Evolutionary conservation across 2,888 invertebrate species (phyloP), one percentile per base, ranked within the genome.

Genomic region (Luperina nickerlii): DNA sequence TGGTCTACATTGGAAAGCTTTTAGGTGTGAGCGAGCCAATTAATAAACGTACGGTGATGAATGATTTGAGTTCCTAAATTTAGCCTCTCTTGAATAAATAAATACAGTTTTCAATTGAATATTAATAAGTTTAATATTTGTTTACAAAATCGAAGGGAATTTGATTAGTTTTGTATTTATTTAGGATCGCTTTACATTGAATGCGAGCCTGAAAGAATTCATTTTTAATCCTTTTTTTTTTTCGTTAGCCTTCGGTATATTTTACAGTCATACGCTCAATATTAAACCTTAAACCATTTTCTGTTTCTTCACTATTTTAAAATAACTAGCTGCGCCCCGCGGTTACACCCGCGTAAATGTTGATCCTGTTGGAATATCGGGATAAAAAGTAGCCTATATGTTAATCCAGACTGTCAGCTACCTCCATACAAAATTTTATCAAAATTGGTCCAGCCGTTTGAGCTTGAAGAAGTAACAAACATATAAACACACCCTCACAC

Each of bases 141-240:
- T 66, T 69, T 65, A 65, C 45, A 42, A 70, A 82, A 84, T 82
- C 60, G 66, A 86, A 83, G 57, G 18, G 71, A 65, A 80, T 84
- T 82, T 79, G 45, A 87, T 83, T 68, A 65, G 42, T 65, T 77
- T 48, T 77, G 15, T 85, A 78, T 83, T 82, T 83, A 79, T 74
- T 71, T 75, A 77, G 83, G 87, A 78, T 79, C n/a, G 24, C 57
- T 71, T n/a, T 20, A 57, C 32, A 80, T 20, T 70, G 65, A 69
- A 69, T 32, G 42, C 27, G 65, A 62, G 65, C 20, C 60, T 38
- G 45, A 48, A 79, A 45, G 38, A 65, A 82, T 68, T 65, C 51
- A 27, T 68, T 45, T 57, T 24, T 13, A 54, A 38, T 57, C 7
- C 0, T 13, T 45, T 75, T n/a, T 57, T 83, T 69, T 60, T 20